Conservation (phyloP, 2,797 vertebrate genomes). For the Leptoclinus maculatus region DNA sequence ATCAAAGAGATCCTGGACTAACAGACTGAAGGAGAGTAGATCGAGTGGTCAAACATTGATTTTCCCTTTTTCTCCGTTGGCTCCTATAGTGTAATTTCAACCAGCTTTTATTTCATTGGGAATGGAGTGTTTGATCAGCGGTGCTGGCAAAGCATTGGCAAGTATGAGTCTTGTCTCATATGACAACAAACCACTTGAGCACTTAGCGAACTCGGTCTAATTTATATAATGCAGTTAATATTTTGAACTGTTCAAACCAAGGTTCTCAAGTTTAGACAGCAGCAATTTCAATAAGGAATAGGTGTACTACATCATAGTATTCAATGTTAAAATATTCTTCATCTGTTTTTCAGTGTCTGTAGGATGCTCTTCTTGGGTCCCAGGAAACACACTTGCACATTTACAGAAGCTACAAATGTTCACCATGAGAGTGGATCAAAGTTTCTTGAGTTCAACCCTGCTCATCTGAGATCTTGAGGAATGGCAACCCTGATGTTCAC, state of each 20-base stretch:
- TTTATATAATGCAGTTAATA: neutral
- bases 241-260: neutral
- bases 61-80: slow-evolving; percentile 40
- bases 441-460: slow-evolving; percentile 19
- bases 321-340: slow-evolving; percentile 19
- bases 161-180: slow-evolving; percentile 50
- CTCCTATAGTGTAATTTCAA: slow-evolving; percentile 48
- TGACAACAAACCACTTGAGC: slow-evolving; percentile 20
- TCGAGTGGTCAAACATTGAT: slow-evolving; percentile 53
- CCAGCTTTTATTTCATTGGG: slow-evolving; percentile 54
- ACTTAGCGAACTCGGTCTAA: neutral
- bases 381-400: slow-evolving; percentile 36
- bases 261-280: slow-evolving; percentile 8
- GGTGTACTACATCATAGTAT: neutral
- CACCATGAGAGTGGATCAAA: slow-evolving; percentile 28
- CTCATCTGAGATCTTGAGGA: slow-evolving; percentile 41
- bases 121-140: slow-evolving; percentile 51
- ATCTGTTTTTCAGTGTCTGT: slow-evolving; percentile 50
- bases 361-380: slow-evolving; percentile 37
- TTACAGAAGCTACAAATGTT: slow-evolving; percentile 44
- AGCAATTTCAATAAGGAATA: neutral
- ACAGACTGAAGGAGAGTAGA: slow-evolving; percentile 50
- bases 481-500: slow-evolving; percentile 32
- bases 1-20: slow-evolving; percentile 92
- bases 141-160: slow-evolving; percentile 49